Conservation (phyloP, 2,113 vertebrate species). For the Phaethornis superciliosus region DNA sequence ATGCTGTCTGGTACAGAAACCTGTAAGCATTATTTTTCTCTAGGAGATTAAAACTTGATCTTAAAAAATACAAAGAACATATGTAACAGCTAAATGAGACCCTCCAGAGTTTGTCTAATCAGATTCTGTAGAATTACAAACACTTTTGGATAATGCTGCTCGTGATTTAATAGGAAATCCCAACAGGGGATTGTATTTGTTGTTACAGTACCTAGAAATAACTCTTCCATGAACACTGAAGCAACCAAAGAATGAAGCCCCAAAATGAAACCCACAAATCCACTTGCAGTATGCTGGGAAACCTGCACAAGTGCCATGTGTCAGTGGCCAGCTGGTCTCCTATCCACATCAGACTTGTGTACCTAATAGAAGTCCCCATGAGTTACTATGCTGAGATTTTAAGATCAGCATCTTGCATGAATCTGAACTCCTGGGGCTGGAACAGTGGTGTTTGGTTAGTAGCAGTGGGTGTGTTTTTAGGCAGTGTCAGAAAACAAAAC, state of each 20-base stretch:
- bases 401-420: not conserved
- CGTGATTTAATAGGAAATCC: conserved; percentile 73
- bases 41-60: not conserved
- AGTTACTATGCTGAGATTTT: not conserved
- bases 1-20: not conserved
- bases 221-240: not conserved
- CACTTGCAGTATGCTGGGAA: not conserved
- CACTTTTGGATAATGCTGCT: conserved; percentile 52
- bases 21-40: not conserved
- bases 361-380: not conserved
- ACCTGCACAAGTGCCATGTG: not conserved
- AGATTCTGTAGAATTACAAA: not conserved
- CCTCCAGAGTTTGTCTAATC: not conserved
- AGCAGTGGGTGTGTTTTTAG: not conserved
- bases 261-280: not conserved
- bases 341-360: not conserved
- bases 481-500: not conserved
- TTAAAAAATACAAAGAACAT: not conserved
- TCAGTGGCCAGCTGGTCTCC: not conserved
- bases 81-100: not conserved
- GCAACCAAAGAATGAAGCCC: not conserved
- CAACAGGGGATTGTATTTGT: conserved; percentile 55
- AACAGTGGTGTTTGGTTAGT: not conserved
- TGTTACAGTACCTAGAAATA: not conserved
- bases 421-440: not conserved